A percentile compares a stretch with the other conserved stretches of the same genome.
Evolutionary conservation across 2,113 vertebrate species (phyloP).

Genomic region (Pogona vitticeps): DNA sequence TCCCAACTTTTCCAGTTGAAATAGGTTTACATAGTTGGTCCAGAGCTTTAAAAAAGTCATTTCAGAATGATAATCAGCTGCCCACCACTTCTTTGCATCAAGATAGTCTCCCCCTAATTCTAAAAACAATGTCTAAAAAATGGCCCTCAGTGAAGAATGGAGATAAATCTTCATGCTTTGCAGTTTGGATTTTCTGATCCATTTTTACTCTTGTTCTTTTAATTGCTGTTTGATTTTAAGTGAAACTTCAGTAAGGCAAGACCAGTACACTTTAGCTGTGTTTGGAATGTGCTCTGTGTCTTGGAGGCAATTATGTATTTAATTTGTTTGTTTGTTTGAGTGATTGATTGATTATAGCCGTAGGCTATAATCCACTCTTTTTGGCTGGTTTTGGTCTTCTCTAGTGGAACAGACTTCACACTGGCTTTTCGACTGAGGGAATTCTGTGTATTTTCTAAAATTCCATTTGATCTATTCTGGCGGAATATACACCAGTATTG

Average conservation of each 20-base stretch:
- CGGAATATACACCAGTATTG: too few relatives aligned
- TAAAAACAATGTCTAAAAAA: not conserved
- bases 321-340: not conserved
- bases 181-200: not conserved
- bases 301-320: not conserved
- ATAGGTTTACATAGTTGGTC: too few relatives aligned
- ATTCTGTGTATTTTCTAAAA: too few relatives aligned
- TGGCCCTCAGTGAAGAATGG: not conserved
- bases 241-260: constrained; percentile 5
- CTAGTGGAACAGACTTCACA: not conserved
- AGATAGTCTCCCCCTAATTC: not conserved
- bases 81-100: not conserved
- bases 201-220: too few relatives aligned
- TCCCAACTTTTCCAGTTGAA: too few relatives aligned
- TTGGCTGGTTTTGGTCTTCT: not conserved
- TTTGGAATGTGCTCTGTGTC: not conserved
- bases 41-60: too few relatives aligned
- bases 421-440: not conserved
- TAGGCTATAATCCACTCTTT: not conserved
- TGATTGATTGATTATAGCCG: not conserved
- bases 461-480: too few relatives aligned
- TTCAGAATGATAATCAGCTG: too few relatives aligned
- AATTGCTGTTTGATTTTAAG: not conserved
- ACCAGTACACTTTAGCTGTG: not conserved
- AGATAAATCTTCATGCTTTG: not conserved